phyloP scores from a whole-genome alignment of 2,888 invertebrate genomes.

The Plebejus melissa region DNA sequence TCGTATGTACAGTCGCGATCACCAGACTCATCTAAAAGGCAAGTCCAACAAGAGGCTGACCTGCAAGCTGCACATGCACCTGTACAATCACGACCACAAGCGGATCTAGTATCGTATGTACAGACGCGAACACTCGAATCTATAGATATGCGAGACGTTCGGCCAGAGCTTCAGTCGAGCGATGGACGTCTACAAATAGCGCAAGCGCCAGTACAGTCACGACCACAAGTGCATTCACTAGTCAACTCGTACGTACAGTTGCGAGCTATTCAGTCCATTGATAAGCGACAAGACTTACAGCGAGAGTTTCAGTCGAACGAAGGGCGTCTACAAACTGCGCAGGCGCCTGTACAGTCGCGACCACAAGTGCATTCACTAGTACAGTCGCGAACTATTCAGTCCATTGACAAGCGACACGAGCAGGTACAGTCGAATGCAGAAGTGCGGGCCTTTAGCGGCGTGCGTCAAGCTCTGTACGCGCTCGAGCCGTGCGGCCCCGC shows the following conservation, averaged over 20 bases:
- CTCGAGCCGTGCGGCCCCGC: slow-evolving; percentile 8
- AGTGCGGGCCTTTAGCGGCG: slow-evolving; percentile 44
- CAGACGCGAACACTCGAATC: not conserved
- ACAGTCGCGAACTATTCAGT: not conserved
- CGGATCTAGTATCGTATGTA: not conserved
- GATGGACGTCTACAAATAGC: not conserved
- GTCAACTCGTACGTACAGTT: not conserved
- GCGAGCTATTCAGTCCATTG: not conserved
- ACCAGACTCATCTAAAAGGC: not conserved
- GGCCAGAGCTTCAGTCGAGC: not conserved
- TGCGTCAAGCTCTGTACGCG: not conserved
- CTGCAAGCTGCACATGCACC: not conserved
- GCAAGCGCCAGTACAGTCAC: not conserved
- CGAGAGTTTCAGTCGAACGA: too few species aligned
- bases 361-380: not conserved
- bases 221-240: not conserved
- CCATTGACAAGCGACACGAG: not conserved
- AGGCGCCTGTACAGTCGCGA: not conserved
- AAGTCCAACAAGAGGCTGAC: too few species aligned
- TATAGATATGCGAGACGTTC: not conserved
- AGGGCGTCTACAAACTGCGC: too few species aligned
- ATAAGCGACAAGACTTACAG: too few species aligned
- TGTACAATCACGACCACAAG: not conserved
- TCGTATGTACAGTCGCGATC: not conserved
- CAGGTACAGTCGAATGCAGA: slow-evolving; percentile 39